A percentile compares a stretch with the other conserved stretches of the same genome.
Conservation (phyloP, 2,888 invertebrate genomes). For the Tinea semifulvella region DNA sequence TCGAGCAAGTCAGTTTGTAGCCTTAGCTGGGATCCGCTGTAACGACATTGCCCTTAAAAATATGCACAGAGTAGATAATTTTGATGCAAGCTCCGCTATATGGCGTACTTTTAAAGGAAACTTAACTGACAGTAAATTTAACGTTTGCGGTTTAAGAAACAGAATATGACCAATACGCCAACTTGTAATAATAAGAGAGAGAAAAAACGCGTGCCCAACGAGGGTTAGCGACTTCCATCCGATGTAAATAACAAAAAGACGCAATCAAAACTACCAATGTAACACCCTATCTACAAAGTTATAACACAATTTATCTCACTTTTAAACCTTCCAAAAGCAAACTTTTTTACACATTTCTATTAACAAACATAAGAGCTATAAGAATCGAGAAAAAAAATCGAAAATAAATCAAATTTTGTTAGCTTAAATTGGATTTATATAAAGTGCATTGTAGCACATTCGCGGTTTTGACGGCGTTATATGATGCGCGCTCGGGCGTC, state of each 20-base stretch:
- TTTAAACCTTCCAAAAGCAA: conserved; percentile 12
- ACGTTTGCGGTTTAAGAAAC: too few species aligned
- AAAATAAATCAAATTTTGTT: background rate
- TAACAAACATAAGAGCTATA: conserved; percentile 6
- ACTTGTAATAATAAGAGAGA: conserved; percentile 60
- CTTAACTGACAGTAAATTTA: too few species aligned
- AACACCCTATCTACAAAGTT: conserved; percentile 14
- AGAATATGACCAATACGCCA: too few species aligned
- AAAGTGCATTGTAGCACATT: conserved; percentile 24
- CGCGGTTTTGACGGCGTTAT: conserved; percentile 34
- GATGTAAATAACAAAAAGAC: conserved; percentile 50
- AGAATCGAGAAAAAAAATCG: conserved; percentile 23
- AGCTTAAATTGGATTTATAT: background rate
- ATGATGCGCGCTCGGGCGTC: conserved; percentile 31
- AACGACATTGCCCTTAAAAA: too few species aligned
- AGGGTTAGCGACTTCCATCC: conserved; percentile 52
- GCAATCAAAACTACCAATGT: conserved; percentile 37
- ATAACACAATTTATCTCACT: conserved; percentile 16
- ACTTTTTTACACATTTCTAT: conserved; percentile 19
- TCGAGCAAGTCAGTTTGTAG: too few species aligned
- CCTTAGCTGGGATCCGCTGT: too few species aligned
- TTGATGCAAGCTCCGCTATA: too few species aligned
- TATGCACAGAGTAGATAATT: too few species aligned
- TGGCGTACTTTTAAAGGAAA: too few species aligned
- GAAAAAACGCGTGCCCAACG: conserved; percentile 50